Percentiles rank a stretch among this genome's conserved stretches.
phyloP scores from a whole-genome alignment of 30 jellyfish, hydroid and myxozoan genomes.

The Chrysaora quinquecirrha region DNA sequence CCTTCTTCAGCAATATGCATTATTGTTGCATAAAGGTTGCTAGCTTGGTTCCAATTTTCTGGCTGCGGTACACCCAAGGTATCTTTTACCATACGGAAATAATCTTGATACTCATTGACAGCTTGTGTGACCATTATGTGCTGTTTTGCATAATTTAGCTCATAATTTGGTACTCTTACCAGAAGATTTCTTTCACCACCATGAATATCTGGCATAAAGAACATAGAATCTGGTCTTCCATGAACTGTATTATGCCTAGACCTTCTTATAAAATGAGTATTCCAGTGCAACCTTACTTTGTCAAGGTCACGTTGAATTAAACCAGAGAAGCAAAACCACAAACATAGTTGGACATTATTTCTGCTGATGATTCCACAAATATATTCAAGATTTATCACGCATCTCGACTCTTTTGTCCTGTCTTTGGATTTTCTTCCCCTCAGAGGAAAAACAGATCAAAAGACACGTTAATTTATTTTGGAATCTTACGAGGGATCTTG shows the following conservation, averaged over 20 bases:
- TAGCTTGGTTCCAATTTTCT: not conserved
- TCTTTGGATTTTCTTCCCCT: too few species aligned
- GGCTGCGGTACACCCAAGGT: not conserved
- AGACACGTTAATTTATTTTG: too few species aligned
- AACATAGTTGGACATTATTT: too few species aligned
- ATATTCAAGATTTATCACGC: too few species aligned
- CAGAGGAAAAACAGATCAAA: too few species aligned
- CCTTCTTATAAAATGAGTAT: slow-evolving; percentile 11
- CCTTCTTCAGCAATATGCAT: not conserved
- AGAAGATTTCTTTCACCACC: slow-evolving; percentile 1
- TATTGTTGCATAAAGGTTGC: not conserved
- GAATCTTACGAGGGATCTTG: too few species aligned
- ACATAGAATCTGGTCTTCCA: slow-evolving; percentile 13
- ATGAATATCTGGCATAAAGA: not conserved
- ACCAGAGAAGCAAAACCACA: not conserved
- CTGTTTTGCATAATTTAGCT: not conserved
- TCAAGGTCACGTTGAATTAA: slow-evolving; percentile 6
- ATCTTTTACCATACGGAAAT: not conserved
- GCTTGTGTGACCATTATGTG: not conserved
- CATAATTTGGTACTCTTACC: not conserved
- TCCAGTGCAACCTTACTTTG: not conserved
- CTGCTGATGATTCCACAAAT: too few species aligned
- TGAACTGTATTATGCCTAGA: not conserved
- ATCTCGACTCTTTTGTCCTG: too few species aligned
- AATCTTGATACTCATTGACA: not conserved